phyloP scores from a whole-genome alignment of 2,113 vertebrate species.

The Dasypus novemcinctus region DNA sequence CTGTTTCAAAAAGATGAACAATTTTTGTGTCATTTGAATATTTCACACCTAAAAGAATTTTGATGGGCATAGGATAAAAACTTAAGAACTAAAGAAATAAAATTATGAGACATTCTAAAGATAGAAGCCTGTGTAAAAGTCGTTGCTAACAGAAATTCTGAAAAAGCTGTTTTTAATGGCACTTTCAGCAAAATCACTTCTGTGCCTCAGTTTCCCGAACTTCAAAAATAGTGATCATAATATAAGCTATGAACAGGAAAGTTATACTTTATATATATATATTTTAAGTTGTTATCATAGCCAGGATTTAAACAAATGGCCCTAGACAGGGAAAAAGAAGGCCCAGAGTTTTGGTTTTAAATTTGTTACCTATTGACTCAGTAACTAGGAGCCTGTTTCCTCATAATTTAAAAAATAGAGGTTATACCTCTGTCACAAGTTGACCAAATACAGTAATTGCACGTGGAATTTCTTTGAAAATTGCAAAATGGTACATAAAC shows the following conservation, averaged over 20 bases:
- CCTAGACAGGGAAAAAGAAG: not conserved
- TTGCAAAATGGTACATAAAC: constrained; percentile 1
- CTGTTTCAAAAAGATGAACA: constrained; percentile 35
- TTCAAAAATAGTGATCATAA: not conserved
- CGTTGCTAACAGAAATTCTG: constrained; percentile 19
- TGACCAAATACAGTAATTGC: constrained; percentile 26
- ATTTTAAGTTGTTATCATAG: constrained; percentile 25
- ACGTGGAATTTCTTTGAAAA: constrained; percentile 49
- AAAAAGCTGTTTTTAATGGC: constrained; percentile 35
- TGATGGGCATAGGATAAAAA: not conserved
- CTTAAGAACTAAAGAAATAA: constrained; percentile 10
- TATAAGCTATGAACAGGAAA: not conserved
- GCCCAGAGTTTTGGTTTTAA: constrained; percentile 36
- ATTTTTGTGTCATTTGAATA: constrained; percentile 4
- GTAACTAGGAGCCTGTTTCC: constrained; percentile 23
- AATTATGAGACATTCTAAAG: constrained; percentile 21
- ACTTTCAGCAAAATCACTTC: constrained; percentile 32
- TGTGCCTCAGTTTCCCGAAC: not conserved
- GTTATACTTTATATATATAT: not conserved
- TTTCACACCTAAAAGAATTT: constrained; percentile 2
- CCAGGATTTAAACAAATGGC: constrained; percentile 25
- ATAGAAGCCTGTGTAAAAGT: constrained; percentile 34
- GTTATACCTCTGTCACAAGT: not conserved
- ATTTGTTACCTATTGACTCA: constrained; percentile 38
- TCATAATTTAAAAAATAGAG: not conserved